phyloP scores from a whole-genome alignment of 2,113 vertebrate genomes.

The Oophaga pumilio region DNA sequence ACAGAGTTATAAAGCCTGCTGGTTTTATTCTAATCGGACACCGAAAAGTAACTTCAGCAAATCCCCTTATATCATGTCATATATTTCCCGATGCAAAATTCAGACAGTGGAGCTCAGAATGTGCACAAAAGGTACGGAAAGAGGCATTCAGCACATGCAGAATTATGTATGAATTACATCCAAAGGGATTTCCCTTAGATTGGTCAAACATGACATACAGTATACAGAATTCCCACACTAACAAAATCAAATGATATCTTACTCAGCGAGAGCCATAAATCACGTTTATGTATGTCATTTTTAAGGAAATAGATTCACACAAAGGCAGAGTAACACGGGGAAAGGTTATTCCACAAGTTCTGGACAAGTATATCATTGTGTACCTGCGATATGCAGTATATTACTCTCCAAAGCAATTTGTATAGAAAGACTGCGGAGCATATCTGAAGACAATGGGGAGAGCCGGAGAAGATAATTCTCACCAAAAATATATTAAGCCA shows the following conservation, averaged over 20 bases:
- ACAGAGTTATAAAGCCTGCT: slow-evolving; percentile 22
- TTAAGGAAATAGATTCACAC: slow-evolving; percentile 50
- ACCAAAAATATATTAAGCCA: neutral
- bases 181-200: slow-evolving; percentile 53
- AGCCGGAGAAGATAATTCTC: neutral
- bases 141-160: slow-evolving; percentile 51
- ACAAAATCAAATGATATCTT: slow-evolving; percentile 55
- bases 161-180: slow-evolving; percentile 56
- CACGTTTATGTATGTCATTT: slow-evolving; percentile 52
- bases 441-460: slow-evolving; percentile 24
- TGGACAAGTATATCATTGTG: slow-evolving; percentile 48
- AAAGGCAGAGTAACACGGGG: slow-evolving; percentile 37
- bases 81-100: slow-evolving; percentile 46
- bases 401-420: slow-evolving; percentile 40
- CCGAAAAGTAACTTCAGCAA: slow-evolving; percentile 29
- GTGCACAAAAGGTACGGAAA: slow-evolving; percentile 23
- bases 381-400: slow-evolving; percentile 9
- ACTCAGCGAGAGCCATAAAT: slow-evolving; percentile 42
- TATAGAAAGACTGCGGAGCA: slow-evolving; percentile 2
- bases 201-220: slow-evolving; percentile 56
- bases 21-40: slow-evolving; percentile 27
- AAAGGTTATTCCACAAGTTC: slow-evolving; percentile 45
- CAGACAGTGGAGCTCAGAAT: slow-evolving; percentile 23
- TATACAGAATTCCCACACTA: slow-evolving; percentile 53
- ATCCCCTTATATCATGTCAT: slow-evolving; percentile 26